Percentiles rank a stretch among this genome's conserved stretches.
Conservation (phyloP, 2,113 vertebrate genomes). For the Siphamia tubifer region DNA sequence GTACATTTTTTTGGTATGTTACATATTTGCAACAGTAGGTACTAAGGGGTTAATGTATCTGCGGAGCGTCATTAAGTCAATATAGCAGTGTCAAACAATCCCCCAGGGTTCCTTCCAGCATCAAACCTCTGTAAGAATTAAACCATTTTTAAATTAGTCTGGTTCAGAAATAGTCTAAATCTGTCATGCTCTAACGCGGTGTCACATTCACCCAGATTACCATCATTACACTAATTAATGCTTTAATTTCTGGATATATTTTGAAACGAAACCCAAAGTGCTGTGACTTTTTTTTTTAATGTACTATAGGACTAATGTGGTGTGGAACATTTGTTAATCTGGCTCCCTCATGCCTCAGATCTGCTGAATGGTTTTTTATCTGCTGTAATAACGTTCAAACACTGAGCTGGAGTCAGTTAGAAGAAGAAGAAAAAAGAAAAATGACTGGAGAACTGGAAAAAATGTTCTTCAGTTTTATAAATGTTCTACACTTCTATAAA, state of each 20-base stretch:
- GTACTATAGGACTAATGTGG: constrained; percentile 72
- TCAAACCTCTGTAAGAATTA: constrained; percentile 67
- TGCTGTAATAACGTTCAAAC: constrained; percentile 52
- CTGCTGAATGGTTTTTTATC: constrained; percentile 65
- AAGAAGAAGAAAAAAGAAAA: constrained; percentile 15
- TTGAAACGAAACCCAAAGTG: constrained; percentile 70
- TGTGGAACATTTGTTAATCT: constrained; percentile 71
- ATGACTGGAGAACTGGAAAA: too few species aligned
- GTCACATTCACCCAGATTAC: constrained; percentile 73
- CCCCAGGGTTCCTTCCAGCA: constrained; percentile 49
- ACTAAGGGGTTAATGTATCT: too few species aligned
- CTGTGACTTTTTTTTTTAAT: constrained; percentile 67
- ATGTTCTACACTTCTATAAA: too few species aligned
- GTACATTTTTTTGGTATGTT: too few species aligned
- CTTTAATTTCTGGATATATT: constrained; percentile 69
- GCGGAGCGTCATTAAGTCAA: constrained; percentile 25
- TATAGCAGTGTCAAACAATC: constrained; percentile 49
- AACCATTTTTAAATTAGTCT: constrained; percentile 67
- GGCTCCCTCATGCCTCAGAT: constrained; percentile 64
- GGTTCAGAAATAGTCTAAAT: constrained; percentile 69
- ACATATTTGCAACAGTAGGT: too few species aligned
- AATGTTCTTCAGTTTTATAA: too few species aligned
- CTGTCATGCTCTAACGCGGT: constrained; percentile 72
- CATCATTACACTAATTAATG: constrained; percentile 78
- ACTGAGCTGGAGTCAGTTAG: constrained; percentile 29